Evolutionary conservation across 2,888 invertebrate species (phyloP), one percentile per base, ranked within the genome.

Genomic region (Anorthoa munda): DNA sequence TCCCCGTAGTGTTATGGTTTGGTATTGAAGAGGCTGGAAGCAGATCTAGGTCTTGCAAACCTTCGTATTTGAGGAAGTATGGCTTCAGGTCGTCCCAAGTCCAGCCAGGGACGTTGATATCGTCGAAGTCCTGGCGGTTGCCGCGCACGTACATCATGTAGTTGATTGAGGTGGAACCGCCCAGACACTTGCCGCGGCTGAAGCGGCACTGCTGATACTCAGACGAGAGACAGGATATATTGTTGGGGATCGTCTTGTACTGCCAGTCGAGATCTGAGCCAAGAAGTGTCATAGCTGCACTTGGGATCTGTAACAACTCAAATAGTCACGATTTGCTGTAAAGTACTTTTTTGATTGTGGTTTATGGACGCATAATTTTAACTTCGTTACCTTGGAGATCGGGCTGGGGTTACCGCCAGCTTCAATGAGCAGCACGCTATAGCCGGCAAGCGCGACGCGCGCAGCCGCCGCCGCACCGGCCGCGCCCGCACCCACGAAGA

Each of bases 401-500:
- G 79, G 9, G 51, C 66, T 66, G 4, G 94, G 93, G 50, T 91
- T 85, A 0, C 89, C 91, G 0, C 94, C 94, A 0, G 94, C 94
- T 79, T 94, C 94, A 4, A 93, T 58, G 51, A 94, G 90, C 82
- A 94, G 85, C 68, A 93, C 93, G 17, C 69, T 21, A 21, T 65
- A 59, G 0, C 92, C 93, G 1, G 90, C 88, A 48, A 88, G 88
- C n/a, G 93, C 90, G 18, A 94, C 91, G 12, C 94, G 86, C 64
- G 91, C 90, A 15, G 92, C 94, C 78, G 70, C 90, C 70, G 89
- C 92, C 39, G 89, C 68, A 2, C 95, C 95, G 0, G 87, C 94
- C 0, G 92, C 93, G 23, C 96, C 96, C n/a, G 93, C 95, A 15
- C 97, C 97, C 60, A 97, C 94, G 67, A 97, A 94, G 46, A 97